Percentiles rank a stretch among this genome's conserved stretches.
phyloP scores from a whole-genome alignment of 2,888 invertebrate genomes.

The Melikaiella ostensackeni region DNA sequence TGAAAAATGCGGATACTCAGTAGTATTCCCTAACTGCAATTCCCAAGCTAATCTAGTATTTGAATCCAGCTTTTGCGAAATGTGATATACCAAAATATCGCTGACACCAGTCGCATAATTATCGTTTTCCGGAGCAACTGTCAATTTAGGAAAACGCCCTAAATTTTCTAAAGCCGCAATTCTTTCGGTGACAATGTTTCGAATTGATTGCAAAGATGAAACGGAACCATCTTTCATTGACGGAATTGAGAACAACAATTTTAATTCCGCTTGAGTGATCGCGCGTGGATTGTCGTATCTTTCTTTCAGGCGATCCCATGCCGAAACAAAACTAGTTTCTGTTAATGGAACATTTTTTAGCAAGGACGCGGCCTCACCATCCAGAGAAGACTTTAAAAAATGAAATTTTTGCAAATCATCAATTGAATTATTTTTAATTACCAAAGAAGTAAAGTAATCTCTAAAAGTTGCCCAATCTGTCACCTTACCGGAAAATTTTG shows the following conservation, averaged over 20 bases:
- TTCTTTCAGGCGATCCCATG: constrained; percentile 15
- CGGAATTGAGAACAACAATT: neutral
- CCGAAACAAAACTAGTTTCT: neutral
- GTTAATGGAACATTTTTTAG: neutral
- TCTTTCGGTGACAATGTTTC: neutral
- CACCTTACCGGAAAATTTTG: too few species aligned
- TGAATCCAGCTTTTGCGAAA: neutral
- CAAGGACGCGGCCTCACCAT: too few species aligned
- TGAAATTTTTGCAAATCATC: too few species aligned
- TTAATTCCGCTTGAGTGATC: constrained; percentile 1
- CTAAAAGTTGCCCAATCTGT: too few species aligned
- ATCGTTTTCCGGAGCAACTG: neutral
- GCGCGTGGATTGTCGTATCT: constrained; percentile 3
- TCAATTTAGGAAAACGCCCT: neutral
- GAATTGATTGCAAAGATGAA: neutral
- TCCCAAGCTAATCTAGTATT: neutral
- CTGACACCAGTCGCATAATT: neutral
- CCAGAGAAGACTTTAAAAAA: too few species aligned
- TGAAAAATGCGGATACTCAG: constrained; percentile 4
- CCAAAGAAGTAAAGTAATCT: too few species aligned
- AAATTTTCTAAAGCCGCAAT: constrained; percentile 15
- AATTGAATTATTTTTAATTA: too few species aligned
- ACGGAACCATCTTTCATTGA: neutral
- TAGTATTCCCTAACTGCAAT: neutral
- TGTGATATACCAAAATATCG: neutral